Evolutionary conservation across 2,888 invertebrate species (phyloP), one percentile per base, ranked within the genome.

Genomic region (Apotomis capreana): DNA sequence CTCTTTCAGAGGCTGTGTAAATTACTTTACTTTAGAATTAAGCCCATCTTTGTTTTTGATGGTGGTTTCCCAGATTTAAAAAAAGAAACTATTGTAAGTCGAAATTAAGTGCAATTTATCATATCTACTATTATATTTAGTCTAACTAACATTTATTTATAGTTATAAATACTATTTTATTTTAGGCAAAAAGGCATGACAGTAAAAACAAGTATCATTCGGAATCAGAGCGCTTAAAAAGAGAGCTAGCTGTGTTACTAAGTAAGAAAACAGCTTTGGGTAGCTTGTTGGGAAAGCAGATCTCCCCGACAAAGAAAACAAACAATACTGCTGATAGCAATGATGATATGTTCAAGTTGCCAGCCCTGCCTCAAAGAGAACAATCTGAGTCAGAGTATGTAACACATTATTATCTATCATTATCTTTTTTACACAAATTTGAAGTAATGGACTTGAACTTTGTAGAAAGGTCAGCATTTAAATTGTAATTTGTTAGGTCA

Each of bases 21-120:
- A 93, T 94, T 99, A 63, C 94, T 99, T 55, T 98, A 97, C 88
- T 99, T 97, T 87, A 96, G 97, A 84, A 98, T 99, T 76, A 98
- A 97, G 81, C 99, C 99, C 1, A 95, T 99, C 3, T 99, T 99
- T 94, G 98, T 99, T 8, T 99, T 99, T 92, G 99, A 99, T 94
- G 99, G 99, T 37, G 97, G 96, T 57, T 97, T 98, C 63, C 99
- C 99, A 13, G 94, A 94, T 70, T 94, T 99, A 54, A 99, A 99
- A 91, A 96, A 95, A 80, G 97, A 98, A 90, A 99, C 98, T 9
- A 96, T 99, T 91, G 98, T 98, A 94, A 95, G 95, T 92, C 6
- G 40, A 40, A 40, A 40, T 40, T 0, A 40, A 40, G 40, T 40
- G 2, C 40, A 15, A 2, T 26, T 26, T 26, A 26, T 26, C 26